Evolutionary conservation across 2,113 vertebrate species (phyloP).

Genomic region (Chlorodrepanis virens): DNA sequence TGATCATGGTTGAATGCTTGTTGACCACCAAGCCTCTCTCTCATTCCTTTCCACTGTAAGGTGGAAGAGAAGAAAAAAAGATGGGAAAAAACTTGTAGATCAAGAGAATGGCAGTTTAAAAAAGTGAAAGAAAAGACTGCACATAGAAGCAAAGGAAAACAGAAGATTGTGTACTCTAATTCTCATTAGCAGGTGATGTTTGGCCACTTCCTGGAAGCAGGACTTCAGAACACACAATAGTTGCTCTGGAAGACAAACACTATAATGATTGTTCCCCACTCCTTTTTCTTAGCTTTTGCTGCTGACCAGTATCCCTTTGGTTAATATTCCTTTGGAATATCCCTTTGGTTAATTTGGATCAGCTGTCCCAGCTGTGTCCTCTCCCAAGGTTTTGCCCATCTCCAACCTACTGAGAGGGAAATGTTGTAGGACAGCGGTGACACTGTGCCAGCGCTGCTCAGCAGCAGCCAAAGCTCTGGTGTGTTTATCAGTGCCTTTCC

Average conservation of each 20-base stretch:
- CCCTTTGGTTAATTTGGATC: not conserved
- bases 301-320: not conserved
- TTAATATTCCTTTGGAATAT: not conserved
- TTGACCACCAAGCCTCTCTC: not conserved
- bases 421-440: not conserved
- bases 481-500: not conserved
- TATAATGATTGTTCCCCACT: accelerated
- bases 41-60: not conserved
- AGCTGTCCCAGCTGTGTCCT: not conserved
- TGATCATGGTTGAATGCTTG: not conserved
- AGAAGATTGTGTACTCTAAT: not conserved
- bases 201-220: not conserved
- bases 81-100: not conserved
- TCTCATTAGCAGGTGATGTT: not conserved
- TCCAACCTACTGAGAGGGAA: accelerated
- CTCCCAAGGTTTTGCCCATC: not conserved
- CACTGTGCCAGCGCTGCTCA: accelerated
- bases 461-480: not conserved
- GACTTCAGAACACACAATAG: not conserved
- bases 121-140: not conserved
- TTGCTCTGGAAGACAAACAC: not conserved
- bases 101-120: not conserved
- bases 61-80: not conserved
- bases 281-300: not conserved
- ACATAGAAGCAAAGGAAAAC: not conserved